Percentiles rank a stretch among this genome's conserved stretches.
Evolutionary conservation across 2,888 invertebrate species (phyloP).

Genomic region (Brenthis ino): DNA sequence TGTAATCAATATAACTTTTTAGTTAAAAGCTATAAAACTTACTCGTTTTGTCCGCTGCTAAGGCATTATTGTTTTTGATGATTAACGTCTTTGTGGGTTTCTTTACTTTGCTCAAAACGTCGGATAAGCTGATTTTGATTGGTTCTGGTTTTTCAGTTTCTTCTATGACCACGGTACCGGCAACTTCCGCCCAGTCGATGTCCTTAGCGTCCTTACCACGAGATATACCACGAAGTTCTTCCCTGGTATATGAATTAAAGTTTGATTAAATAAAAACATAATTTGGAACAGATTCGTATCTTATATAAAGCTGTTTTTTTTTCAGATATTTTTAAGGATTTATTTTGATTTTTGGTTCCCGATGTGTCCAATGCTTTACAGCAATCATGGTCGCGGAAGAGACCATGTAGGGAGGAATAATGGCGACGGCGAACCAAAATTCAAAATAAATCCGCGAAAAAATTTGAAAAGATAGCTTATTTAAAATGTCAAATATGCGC

Average conservation of each 20-base stretch:
- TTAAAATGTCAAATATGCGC: too few relatives aligned
- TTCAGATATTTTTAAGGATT: too few relatives aligned
- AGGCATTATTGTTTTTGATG: conserved; percentile 76
- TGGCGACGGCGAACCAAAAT: too few relatives aligned
- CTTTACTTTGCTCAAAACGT: conserved; percentile 86
- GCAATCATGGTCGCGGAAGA: too few relatives aligned
- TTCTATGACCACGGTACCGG: conserved; percentile 82
- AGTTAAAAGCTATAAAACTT: conserved; percentile 52
- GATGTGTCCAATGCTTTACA: too few relatives aligned
- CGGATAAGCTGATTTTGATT: conserved; percentile 89
- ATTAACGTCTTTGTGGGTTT: conserved; percentile 84
- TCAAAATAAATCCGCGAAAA: too few relatives aligned
- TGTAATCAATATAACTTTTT: too few relatives aligned
- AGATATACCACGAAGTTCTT: conserved; percentile 92
- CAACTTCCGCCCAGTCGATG: conserved; percentile 92
- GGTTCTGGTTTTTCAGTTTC: conserved; percentile 88
- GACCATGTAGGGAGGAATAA: too few relatives aligned
- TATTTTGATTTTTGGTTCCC: too few relatives aligned
- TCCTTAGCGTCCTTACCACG: conserved; percentile 92
- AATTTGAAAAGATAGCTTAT: too few relatives aligned
- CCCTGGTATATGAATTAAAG: conserved; percentile 71
- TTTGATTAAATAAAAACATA: not conserved
- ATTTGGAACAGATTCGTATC: too few relatives aligned
- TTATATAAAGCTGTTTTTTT: too few relatives aligned
- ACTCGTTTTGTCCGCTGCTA: conserved; percentile 84